These are phyloP conservation scores for Tetranychus truncatus DNA, from an alignment of 2,888 invertebrate species.

Conservation along the genomic window DNA sequence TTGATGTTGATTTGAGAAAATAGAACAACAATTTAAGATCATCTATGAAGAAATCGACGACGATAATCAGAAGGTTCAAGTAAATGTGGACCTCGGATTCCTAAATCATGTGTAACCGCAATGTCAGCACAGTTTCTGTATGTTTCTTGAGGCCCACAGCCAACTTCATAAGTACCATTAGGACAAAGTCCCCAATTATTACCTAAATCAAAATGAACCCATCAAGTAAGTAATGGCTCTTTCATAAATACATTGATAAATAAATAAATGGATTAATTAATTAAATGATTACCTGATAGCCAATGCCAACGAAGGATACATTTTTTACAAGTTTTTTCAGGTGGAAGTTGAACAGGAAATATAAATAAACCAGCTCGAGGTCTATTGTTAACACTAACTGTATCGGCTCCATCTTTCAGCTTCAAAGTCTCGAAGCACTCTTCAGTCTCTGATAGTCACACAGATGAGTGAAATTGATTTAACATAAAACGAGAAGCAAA, in stretches of 20 bases:
- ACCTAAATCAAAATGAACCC: constrained; percentile 16
- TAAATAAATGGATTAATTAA: too few species aligned
- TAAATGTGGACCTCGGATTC: constrained; percentile 21
- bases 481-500: too few species aligned
- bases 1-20: too few species aligned
- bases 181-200: constrained; percentile 28
- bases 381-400: background rate
- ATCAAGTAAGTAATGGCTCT: background rate
- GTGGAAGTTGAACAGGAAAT: constrained; percentile 24
- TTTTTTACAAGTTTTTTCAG: constrained; percentile 23
- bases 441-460: constrained; percentile 23
- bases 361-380: constrained; percentile 24
- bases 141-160: constrained; percentile 27
- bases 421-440: constrained; percentile 26
- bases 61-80: constrained; percentile 3
- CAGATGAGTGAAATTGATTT: too few species aligned
- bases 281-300: constrained; percentile 23
- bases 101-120: constrained; percentile 21
- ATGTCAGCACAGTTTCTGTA: constrained; percentile 28
- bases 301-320: constrained; percentile 28
- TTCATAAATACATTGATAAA: background rate
- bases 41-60: background rate
- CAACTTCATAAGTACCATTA: constrained; percentile 23
- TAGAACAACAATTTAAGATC: too few species aligned
- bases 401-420: constrained; percentile 20